phyloP scores from a whole-genome alignment of 2,113 vertebrate genomes.

The Planiliza haematocheilus region DNA sequence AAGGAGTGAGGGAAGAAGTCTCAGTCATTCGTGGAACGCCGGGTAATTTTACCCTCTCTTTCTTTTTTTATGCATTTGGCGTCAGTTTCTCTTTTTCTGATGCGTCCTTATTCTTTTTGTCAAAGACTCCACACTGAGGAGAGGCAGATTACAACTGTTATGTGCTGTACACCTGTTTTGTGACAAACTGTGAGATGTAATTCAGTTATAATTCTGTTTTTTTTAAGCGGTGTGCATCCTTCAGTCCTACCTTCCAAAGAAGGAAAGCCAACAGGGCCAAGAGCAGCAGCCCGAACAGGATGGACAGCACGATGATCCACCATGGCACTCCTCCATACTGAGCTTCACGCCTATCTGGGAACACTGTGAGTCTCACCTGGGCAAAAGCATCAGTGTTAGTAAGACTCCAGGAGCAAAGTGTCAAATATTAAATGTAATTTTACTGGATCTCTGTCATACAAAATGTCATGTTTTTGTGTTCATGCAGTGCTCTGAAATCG shows the following conservation, averaged over 20 bases:
- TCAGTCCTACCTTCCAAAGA: constrained; percentile 93
- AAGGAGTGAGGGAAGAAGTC: constrained; percentile 56
- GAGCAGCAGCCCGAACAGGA: constrained; percentile 91
- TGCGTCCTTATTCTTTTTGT: constrained; percentile 93
- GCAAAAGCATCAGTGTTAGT: background rate
- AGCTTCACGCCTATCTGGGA: constrained; percentile 87
- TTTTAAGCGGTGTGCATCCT: background rate
- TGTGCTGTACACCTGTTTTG: constrained; percentile 13
- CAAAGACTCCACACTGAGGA: constrained; percentile 97
- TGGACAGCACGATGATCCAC: constrained; percentile 94
- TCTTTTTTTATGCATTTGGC: constrained; percentile 91
- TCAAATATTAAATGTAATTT: background rate
- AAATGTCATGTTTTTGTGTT: background rate
- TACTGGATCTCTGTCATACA: background rate
- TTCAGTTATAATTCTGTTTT: background rate
- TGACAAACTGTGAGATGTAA: background rate
- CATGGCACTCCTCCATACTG: constrained; percentile 88
- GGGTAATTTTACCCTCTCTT: constrained; percentile 67
- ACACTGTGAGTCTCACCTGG: constrained; percentile 91
- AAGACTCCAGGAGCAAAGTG: background rate
- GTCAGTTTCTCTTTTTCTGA: constrained; percentile 99
- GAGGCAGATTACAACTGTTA: constrained; percentile 84
- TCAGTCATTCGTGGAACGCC: constrained; percentile 74
- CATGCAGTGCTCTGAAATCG: background rate
- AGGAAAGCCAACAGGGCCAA: constrained; percentile 91